phyloP scores from a whole-genome alignment of 2,113 vertebrate genomes.

The Lontra canadensis region DNA sequence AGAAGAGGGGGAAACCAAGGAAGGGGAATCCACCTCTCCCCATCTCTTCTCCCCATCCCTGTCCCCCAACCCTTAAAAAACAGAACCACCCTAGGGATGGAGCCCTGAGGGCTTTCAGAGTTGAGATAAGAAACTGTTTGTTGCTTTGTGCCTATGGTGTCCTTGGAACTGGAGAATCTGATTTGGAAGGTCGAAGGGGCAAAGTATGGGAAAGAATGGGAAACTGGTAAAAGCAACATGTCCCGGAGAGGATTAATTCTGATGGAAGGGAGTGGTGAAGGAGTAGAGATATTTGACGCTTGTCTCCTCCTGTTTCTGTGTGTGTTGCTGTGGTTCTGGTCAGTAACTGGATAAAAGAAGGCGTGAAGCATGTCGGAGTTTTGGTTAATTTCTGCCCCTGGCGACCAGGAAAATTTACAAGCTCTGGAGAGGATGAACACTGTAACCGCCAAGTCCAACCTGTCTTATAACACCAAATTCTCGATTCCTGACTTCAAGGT shows the following conservation, averaged over 20 bases:
- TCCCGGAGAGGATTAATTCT: background rate
- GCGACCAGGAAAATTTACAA: conserved; percentile 92
- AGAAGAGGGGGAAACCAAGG: background rate
- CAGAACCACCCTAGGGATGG: conserved; percentile 48
- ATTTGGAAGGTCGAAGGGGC: background rate
- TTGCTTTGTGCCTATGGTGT: background rate
- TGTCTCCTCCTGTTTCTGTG: conserved; percentile 59
- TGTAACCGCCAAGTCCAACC: conserved; percentile 89
- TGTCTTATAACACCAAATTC: conserved; percentile 91
- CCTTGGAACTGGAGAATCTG: background rate
- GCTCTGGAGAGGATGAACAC: conserved; percentile 92
- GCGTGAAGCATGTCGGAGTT: conserved; percentile 90
- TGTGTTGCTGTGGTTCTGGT: conserved; percentile 7
- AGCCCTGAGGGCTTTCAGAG: background rate
- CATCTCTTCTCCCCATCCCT: background rate
- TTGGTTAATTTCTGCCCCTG: conserved; percentile 95
- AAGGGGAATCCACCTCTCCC: background rate
- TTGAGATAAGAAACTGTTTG: background rate
- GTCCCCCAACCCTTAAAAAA: background rate
- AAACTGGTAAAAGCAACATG: background rate
- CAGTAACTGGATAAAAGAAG: conserved; percentile 61
- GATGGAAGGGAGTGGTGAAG: background rate
- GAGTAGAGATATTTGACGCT: background rate
- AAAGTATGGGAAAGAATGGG: background rate
- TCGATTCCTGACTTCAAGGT: conserved; percentile 97